Percentiles rank a stretch among this genome's conserved stretches.
Evolutionary conservation across 2,113 vertebrate genomes (phyloP).

Genomic region (Siniperca chuatsi): DNA sequence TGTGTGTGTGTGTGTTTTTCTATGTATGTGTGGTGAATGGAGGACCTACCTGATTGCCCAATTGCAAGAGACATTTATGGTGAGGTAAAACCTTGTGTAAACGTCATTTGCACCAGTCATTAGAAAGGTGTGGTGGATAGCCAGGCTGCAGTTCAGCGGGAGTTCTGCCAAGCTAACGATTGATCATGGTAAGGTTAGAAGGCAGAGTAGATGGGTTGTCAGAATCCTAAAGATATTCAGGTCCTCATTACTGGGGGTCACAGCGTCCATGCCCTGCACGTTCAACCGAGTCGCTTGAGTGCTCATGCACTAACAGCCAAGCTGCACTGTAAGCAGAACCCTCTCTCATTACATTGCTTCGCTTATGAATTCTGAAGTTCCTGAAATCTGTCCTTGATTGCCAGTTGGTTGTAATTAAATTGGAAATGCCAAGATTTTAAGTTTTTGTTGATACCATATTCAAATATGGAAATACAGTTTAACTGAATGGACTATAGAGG

Average conservation of each 20-base stretch:
- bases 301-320: slow-evolving; percentile 69
- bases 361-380: slow-evolving; percentile 25
- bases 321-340: slow-evolving; percentile 69
- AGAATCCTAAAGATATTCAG: slow-evolving; percentile 73
- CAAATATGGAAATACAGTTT: background rate
- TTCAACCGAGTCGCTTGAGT: slow-evolving; percentile 68
- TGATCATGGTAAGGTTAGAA: slow-evolving; percentile 70
- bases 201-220: slow-evolving; percentile 63
- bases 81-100: slow-evolving; percentile 47
- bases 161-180: slow-evolving; percentile 69
- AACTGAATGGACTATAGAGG: background rate
- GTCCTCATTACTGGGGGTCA: slow-evolving; percentile 76
- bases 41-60: slow-evolving; percentile 1
- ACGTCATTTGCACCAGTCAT: slow-evolving; percentile 48
- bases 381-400: slow-evolving; percentile 22
- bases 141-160: slow-evolving; percentile 50
- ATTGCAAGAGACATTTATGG: slow-evolving; percentile 49
- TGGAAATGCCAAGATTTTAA: background rate
- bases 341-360: slow-evolving; percentile 10
- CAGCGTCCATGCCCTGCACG: slow-evolving; percentile 57
- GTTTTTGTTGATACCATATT: background rate
- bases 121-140: slow-evolving; percentile 38
- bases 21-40: slow-evolving; percentile 1
- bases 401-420: slow-evolving; percentile 5
- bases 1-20: background rate